Evolutionary conservation across 2,797 vertebrate species (phyloP), one percentile per base, ranked within the genome.

Genomic region (Neosilurus hyrtlii): DNA sequence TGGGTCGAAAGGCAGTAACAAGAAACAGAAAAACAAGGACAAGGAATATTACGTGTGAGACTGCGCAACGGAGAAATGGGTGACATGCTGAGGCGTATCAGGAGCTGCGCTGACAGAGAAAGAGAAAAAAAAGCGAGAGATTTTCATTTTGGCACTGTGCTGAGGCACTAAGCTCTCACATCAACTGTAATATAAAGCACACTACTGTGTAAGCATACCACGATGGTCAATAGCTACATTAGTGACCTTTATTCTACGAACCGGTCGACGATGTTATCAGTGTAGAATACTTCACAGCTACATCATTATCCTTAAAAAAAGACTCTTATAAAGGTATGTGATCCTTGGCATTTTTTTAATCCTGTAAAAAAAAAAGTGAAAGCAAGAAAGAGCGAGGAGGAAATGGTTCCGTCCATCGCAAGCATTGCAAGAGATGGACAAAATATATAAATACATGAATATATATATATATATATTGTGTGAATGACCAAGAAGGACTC

Each of bases 1-100:
- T 91, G 96, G 95, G 92, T 93, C 96, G 30, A 99, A 99, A 94
- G 94, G 96, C 87, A 95, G 96, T 94, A 96, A 96, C 93, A 98
- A 97, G 95, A 99, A 98, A 91, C 97, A 99, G 95, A 99, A 98
- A 94, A 98, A 99, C 91, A 99, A 99, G 95, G 98, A 99, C 94
- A 99, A 97, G 93, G 98, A 99, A 89, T 99, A 99, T 89, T 99
- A 99, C 59, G 98, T 99, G 96, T 99, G 96, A 95, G 81, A 75
- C 56, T n/a, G 73, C 30, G 56, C 30, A 10, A 75, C 73, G 20
- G 54, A 12, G 54, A 75, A 37, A 18, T 30, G 30, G 73, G 73
- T 75, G 73, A 75, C 82, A 79, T 80, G 52, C 49, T 9, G 26
- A 83, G 74, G 80, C n/a, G 18, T 79, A 76, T 82, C 78, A 72